These are phyloP conservation scores for Leptopilina syphax DNA, from an alignment of 2,888 invertebrate species.

Conservation along the genomic window DNA sequence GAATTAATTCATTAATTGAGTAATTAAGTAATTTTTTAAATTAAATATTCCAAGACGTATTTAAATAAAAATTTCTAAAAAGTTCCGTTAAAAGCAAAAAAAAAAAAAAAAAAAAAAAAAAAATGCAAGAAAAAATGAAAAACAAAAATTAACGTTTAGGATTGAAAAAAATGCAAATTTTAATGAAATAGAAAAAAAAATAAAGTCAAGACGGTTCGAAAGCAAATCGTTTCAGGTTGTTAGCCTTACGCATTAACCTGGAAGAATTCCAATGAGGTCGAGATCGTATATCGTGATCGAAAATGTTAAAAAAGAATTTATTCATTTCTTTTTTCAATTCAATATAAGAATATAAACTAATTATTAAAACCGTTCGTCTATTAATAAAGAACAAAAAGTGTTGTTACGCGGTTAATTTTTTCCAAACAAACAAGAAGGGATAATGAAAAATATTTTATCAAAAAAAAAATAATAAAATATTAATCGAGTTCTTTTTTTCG, in stretches of 20 bases:
- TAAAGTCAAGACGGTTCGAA: neutral
- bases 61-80: too few relatives aligned
- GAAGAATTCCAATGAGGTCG: slow-evolving; percentile 60
- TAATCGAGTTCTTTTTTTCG: neutral
- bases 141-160: neutral
- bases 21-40: too few relatives aligned
- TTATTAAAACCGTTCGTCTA: neutral
- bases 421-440: neutral
- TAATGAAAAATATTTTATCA: neutral
- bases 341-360: neutral
- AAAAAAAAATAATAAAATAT: neutral
- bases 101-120: neutral
- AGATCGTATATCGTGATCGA: slow-evolving; percentile 53
- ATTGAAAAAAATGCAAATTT: neutral
- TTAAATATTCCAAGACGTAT: too few relatives aligned
- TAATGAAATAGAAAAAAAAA: neutral
- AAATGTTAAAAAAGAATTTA: slow-evolving; percentile 54
- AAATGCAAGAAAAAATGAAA: neutral
- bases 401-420: neutral
- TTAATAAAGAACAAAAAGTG: neutral
- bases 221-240: slow-evolving; percentile 21
- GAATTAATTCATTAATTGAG: too few relatives aligned
- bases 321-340: neutral
- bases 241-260: slow-evolving; percentile 20
- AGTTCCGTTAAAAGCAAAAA: neutral